These are phyloP conservation scores for Eulemur rufifrons DNA, from an alignment of 2,113 vertebrate species.

Conservation along the genomic window DNA sequence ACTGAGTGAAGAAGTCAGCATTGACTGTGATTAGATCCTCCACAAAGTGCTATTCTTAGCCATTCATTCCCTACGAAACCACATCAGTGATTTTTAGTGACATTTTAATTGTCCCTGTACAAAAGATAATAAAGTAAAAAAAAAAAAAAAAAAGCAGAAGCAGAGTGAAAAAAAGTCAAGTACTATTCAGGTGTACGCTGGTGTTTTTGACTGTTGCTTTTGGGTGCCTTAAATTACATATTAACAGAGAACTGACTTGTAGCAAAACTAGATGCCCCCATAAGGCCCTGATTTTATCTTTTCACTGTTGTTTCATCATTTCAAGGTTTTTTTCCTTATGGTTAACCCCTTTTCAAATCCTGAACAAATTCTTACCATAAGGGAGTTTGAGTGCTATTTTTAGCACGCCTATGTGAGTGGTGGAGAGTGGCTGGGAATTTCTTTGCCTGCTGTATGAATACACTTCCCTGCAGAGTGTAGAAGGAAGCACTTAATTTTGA, in stretches of 20 bases:
- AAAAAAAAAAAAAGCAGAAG: constrained; percentile 44
- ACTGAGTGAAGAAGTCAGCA: constrained; percentile 53
- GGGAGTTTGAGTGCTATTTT: constrained; percentile 35
- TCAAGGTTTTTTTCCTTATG: constrained; percentile 54
- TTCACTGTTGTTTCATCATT: constrained; percentile 54
- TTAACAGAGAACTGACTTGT: background rate
- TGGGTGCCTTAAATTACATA: background rate
- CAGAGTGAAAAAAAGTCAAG: background rate
- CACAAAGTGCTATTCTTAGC: constrained; percentile 40
- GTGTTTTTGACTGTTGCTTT: background rate
- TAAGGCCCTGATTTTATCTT: background rate
- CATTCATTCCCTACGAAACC: constrained; percentile 43
- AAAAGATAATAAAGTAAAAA: background rate
- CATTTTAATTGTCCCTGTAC: background rate
- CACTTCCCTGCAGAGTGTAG: constrained; percentile 36
- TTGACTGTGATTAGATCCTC: background rate
- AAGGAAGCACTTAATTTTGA: constrained; percentile 70
- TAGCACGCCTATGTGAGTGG: background rate
- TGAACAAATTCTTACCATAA: constrained; percentile 50
- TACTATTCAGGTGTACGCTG: background rate
- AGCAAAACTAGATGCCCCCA: constrained; percentile 33
- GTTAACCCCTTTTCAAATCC: constrained; percentile 56
- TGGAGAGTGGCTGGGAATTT: background rate
- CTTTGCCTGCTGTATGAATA: constrained; percentile 5
- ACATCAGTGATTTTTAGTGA: background rate